phyloP scores from a whole-genome alignment of 2,113 vertebrate genomes.

The Ovis aries region DNA sequence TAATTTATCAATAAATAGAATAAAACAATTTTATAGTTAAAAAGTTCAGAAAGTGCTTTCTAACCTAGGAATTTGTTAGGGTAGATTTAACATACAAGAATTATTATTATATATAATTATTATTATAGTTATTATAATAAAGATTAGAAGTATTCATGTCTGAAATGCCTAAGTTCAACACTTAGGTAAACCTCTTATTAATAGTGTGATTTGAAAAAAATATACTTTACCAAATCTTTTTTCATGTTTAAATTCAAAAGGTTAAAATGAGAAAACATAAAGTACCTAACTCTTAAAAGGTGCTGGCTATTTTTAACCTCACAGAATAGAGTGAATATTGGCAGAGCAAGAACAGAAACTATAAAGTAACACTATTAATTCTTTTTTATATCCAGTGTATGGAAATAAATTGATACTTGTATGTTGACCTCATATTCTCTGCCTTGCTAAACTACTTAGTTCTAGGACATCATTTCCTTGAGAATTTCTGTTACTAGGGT shows the following conservation, averaged over 20 bases:
- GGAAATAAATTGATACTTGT: neutral
- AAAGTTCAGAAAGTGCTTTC: neutral
- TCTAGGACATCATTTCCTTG: neutral
- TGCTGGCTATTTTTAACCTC: neutral
- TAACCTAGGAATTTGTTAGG: neutral
- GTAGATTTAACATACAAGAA: neutral
- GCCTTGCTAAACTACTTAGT: neutral
- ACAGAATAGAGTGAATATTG: neutral
- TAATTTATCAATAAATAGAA: neutral
- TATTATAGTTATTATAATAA: neutral
- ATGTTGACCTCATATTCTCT: neutral
- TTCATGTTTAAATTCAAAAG: neutral
- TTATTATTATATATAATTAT: neutral
- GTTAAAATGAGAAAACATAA: neutral
- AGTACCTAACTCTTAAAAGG: neutral
- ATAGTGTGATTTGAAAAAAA: neutral
- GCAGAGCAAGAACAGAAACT: neutral
- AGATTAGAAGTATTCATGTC: neutral
- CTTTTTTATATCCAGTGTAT: neutral
- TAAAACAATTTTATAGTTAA: neutral
- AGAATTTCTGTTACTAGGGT: neutral
- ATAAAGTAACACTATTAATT: neutral
- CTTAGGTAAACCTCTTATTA: neutral
- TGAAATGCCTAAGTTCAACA: neutral
- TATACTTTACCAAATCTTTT: neutral